phyloP scores from a whole-genome alignment of 2,797 vertebrate species.

The Trematomus bernacchii region DNA sequence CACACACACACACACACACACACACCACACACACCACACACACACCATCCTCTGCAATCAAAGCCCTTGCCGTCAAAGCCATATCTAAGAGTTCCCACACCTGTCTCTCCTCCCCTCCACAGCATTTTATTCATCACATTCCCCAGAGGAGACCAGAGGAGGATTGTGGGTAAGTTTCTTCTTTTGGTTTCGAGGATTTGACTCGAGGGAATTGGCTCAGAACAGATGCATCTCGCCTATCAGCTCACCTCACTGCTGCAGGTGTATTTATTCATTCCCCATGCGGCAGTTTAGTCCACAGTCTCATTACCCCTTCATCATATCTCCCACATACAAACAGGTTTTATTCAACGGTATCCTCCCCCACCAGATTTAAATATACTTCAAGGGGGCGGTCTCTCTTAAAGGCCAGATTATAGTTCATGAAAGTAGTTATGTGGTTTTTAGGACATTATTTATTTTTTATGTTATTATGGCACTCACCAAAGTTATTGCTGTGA shows the following conservation, averaged over 20 bases:
- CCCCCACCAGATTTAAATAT: neutral
- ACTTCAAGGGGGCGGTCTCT: neutral
- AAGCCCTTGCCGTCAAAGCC: constrained; percentile 20
- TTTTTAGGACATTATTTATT: neutral
- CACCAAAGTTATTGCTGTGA: neutral
- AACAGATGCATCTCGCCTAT: constrained; percentile 5
- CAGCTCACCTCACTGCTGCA: neutral
- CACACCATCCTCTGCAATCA: neutral
- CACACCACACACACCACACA: constrained; percentile 1
- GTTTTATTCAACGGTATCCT: neutral
- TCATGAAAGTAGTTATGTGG: neutral
- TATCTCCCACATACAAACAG: constrained; percentile 17
- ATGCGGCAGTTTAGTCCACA: constrained; percentile 33
- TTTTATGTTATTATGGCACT: neutral
- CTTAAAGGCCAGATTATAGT: neutral
- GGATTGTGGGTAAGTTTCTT: constrained; percentile 30
- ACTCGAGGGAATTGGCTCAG: constrained; percentile 2
- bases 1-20: neutral
- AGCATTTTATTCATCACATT: constrained; percentile 29
- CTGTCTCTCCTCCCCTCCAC: constrained; percentile 21
- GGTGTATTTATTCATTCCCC: neutral
- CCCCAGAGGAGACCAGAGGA: constrained; percentile 2
- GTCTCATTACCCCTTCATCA: constrained; percentile 21
- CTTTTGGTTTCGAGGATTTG: constrained; percentile 17
- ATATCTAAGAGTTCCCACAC: constrained; percentile 33